These are phyloP conservation scores for Neodontobutis hainanensis DNA, from an alignment of 2,113 vertebrate species.

Conservation along the genomic window DNA sequence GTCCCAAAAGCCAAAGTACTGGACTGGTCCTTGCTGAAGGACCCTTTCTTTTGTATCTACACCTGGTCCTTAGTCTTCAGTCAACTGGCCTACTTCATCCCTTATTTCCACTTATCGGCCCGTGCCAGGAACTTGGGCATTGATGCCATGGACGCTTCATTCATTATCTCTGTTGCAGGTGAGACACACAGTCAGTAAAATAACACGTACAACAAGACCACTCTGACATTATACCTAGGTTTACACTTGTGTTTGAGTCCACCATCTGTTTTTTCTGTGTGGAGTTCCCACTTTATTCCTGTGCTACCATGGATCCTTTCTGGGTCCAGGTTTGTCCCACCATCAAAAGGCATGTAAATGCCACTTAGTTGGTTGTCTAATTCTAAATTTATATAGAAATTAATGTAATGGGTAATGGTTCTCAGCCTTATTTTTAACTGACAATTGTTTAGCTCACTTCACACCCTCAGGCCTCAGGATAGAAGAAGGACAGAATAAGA, in stretches of 20 bases:
- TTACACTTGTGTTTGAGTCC: no score
- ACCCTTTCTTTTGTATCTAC: constrained; percentile 90
- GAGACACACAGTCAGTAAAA: constrained; percentile 53
- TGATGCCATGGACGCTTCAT: constrained; percentile 88
- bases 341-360: no score
- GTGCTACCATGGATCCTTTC: no score
- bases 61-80: constrained; percentile 92
- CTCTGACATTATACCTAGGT: background rate
- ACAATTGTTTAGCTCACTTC: no score
- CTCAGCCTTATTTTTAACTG: no score
- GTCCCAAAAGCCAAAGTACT: constrained; percentile 69
- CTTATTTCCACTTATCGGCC: constrained; percentile 89
- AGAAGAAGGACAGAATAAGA: constrained; percentile 15
- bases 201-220: background rate
- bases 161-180: constrained; percentile 90
- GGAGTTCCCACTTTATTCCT: no score
- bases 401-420: no score
- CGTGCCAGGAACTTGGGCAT: constrained; percentile 87
- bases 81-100: constrained; percentile 91
- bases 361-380: no score
- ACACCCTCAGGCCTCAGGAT: no score
- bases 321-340: no score
- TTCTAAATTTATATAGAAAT: no score
- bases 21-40: constrained; percentile 85
- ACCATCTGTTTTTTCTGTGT: no score